Evolutionary conservation across 2,888 invertebrate species (phyloP).

Genomic region (Abrostola triplasia): DNA sequence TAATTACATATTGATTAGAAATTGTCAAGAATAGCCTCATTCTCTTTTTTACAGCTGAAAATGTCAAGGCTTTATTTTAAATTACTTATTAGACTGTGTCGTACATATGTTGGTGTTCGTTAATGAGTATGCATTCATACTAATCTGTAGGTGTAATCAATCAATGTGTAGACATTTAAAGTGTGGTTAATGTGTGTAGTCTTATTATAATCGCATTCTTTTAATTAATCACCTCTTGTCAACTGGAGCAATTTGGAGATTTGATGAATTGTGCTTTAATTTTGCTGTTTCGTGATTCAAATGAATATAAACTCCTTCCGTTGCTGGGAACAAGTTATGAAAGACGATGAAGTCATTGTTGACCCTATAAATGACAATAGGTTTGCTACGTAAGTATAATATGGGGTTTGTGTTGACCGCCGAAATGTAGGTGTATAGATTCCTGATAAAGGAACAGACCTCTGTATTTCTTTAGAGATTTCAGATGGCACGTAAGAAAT

Average conservation of each 20-base stretch:
- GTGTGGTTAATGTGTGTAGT: neutral
- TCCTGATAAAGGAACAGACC: too few relatives aligned
- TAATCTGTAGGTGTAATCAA: neutral
- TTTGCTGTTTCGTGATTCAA: neutral
- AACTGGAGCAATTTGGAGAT: neutral
- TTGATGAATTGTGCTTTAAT: neutral
- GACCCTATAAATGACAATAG: too few relatives aligned
- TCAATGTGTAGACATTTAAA: neutral
- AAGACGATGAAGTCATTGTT: too few relatives aligned
- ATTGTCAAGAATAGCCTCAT: neutral
- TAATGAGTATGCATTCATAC: slow-evolving; percentile 1
- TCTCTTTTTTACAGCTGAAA: neutral
- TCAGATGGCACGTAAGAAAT: too few relatives aligned
- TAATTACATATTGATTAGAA: too few relatives aligned
- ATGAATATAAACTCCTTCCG: too few relatives aligned
- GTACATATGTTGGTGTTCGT: neutral
- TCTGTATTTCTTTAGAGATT: too few relatives aligned
- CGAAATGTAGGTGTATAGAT: too few relatives aligned
- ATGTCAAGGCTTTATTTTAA: neutral
- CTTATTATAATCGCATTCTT: slow-evolving; percentile 3
- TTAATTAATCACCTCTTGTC: neutral
- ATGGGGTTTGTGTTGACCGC: too few relatives aligned
- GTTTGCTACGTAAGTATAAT: too few relatives aligned
- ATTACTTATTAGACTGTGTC: slow-evolving; percentile 1
- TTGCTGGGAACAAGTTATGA: too few relatives aligned